Evolutionary conservation across 2,797 vertebrate species (phyloP).

Genomic region (Babyrousa celebensis): DNA sequence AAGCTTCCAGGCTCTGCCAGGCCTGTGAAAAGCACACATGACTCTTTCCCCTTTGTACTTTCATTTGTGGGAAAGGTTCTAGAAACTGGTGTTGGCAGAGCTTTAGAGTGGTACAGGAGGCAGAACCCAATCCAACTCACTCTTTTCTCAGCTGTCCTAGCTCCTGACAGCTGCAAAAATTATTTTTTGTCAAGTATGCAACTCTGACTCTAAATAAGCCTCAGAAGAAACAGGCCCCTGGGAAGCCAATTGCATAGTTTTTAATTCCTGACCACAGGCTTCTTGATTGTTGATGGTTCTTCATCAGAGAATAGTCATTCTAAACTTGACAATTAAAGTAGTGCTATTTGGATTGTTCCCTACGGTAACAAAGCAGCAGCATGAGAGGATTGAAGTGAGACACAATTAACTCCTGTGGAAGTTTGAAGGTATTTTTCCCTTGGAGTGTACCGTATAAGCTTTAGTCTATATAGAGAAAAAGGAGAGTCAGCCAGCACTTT

Average conservation of each 20-base stretch:
- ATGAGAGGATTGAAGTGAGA: not conserved
- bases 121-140: constrained; percentile 69
- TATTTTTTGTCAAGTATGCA: constrained; percentile 69
- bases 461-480: not conserved
- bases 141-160: constrained; percentile 76
- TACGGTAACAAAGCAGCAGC: constrained; percentile 37
- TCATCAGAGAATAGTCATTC: constrained; percentile 61
- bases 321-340: constrained; percentile 65
- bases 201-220: constrained; percentile 63
- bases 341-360: constrained; percentile 17
- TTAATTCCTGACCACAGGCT: constrained; percentile 36
- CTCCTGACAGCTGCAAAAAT: constrained; percentile 78
- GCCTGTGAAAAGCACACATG: constrained; percentile 1
- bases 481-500: not conserved
- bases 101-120: constrained; percentile 51
- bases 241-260: constrained; percentile 38
- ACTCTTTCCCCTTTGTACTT: constrained; percentile 52
- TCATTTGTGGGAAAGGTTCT: constrained; percentile 72
- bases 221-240: constrained; percentile 33
- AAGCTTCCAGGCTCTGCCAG: constrained; percentile 46
- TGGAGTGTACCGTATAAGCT: not conserved
- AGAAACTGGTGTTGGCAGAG: constrained; percentile 68
- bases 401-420: not conserved
- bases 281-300: constrained; percentile 55
- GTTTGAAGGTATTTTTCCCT: constrained; percentile 27